Evolutionary conservation across 2,888 invertebrate genomes (phyloP), one percentile per base, ranked within the genome.

Genomic region (Phragmatobia fuliginosa): DNA sequence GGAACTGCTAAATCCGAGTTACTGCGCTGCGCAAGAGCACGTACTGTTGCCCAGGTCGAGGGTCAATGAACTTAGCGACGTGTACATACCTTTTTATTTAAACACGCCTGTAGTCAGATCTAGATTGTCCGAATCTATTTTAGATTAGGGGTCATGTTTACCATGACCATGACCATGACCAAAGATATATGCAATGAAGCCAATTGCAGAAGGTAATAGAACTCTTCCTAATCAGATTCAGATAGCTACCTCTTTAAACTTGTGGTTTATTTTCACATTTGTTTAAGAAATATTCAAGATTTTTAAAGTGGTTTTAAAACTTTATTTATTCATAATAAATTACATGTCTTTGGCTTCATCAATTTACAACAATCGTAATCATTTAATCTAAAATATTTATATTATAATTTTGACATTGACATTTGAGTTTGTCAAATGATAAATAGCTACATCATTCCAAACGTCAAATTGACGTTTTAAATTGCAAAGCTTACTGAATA

Each of bases 1-100:
- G 82, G 80, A 81, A 83, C 79, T 77, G 74, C 74, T 76, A 76
- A 78, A 79, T 68, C 80, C 76, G 68, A 83, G 78, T 73, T 66
- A 73, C 77, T 67, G 73, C 73, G 72, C 58, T 75, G 78, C 76
- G 71, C 74, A 75, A 80, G 73, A 80, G 70, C 79, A 78, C 81
- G 78, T 83, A 87, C 87, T 87, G 87, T 88, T 89, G 88, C 82
- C 81, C 87, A 80, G 88, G 87, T 88, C 90, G 85, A 71, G 84
- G 88, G 85, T 89, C 88, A 83, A 81, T 70, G 88, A 66, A 84
- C 88, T 73, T 59, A 36, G 28, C 66, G 62, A 56, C 74, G 75
- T 75, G 75, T 73, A 66, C 68, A 56, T 71, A 66, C 63, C 65
- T 66, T 70, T 70, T 70, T 71, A 41, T 62, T 71, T 61, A 64